Base-by-base conservation (phyloP, 1,140 invertebrate species). In the Gonioctena quinquepunctata region DNA sequence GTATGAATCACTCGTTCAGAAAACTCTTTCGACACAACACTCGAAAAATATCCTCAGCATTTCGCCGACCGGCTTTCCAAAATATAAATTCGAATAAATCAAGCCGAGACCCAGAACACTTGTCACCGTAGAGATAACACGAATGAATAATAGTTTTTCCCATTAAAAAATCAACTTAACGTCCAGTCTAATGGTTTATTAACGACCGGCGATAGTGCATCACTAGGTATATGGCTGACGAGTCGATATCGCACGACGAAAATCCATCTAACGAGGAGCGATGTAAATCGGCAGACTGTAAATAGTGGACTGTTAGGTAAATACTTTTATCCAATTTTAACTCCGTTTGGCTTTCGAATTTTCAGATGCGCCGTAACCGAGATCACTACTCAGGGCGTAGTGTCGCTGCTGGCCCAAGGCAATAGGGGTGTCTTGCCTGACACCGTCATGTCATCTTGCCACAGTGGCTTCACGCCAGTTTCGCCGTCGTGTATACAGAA, bases 251-350 rank as follows among this genome's bases (percentile, higher is more conserved):
- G 33, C 33, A 42, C 33, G 33, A n/a, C n/a, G n/a, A 42, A 42
- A 26, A 25, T 26, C 23, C 56, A 59, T 59, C 56, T 25, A 59
- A 16, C 23, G 56, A 13, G 11, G 56, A 13, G 11, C 21, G 56
- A 21, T 16, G 11, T 59, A 59, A 25, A 59, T 59, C 33, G 0
- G 28, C 28, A 13, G 42, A 63, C 61, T 63, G 61, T 63, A 63
- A 63, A 63, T 49, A 63, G 16, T 49, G n/a, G 22, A 48, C 56
- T 49, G 61, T 48, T 63, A 16, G 61, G 61, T 63, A 63, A 63
- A 63, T 49, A 63, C 61, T 63, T 63, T 63, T 63, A 63, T 63
- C 61, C 61, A 49, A 63, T 63, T 63, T 63, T 63, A 63, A 63
- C 61, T 63, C 61, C 18, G 61, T 63, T 63, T 63, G 61, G 28